Conservation (phyloP, 2,113 vertebrate species). For the Pagrus major region DNA sequence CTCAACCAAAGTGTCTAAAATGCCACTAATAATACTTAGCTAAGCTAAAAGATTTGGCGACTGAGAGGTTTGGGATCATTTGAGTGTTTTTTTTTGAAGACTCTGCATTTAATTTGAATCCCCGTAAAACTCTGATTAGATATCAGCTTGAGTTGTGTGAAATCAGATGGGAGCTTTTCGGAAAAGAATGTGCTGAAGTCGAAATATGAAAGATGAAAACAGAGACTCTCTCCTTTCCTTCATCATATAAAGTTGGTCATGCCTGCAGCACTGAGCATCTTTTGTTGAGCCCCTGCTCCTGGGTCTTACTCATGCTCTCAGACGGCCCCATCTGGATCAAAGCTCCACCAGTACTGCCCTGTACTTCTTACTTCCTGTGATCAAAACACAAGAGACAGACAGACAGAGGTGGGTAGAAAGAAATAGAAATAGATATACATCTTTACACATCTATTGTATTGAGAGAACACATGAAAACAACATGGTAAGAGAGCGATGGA, state of each 20-base stretch:
- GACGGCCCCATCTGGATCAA: constrained; percentile 71
- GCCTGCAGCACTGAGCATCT: constrained; percentile 73
- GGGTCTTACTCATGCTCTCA: constrained; percentile 58
- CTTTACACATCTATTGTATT: neutral
- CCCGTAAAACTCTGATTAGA: neutral
- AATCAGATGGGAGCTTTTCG: constrained; percentile 6
- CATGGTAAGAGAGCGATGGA: neutral
- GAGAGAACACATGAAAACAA: neutral
- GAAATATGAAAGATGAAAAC: constrained; percentile 56
- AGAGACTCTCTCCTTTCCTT: constrained; percentile 51
- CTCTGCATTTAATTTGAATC: neutral
- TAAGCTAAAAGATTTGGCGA: neutral
- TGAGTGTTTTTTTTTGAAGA: neutral
- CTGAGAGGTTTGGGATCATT: neutral
- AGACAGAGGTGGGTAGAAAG: fast-evolving
- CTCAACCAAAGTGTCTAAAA: neutral
- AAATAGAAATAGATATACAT: neutral
- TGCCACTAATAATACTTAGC: too few relatives aligned
- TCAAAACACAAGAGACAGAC: constrained; percentile 22
- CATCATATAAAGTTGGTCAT: constrained; percentile 50
- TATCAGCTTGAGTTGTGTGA: neutral
- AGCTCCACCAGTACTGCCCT: constrained; percentile 51
- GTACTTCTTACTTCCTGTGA: constrained; percentile 55
- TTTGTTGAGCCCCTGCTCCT: constrained; percentile 69
- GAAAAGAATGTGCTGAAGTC: constrained; percentile 64